These are phyloP conservation scores for Serranus cabrilla DNA, from an alignment of 2,797 vertebrate species.

Conservation along the genomic window DNA sequence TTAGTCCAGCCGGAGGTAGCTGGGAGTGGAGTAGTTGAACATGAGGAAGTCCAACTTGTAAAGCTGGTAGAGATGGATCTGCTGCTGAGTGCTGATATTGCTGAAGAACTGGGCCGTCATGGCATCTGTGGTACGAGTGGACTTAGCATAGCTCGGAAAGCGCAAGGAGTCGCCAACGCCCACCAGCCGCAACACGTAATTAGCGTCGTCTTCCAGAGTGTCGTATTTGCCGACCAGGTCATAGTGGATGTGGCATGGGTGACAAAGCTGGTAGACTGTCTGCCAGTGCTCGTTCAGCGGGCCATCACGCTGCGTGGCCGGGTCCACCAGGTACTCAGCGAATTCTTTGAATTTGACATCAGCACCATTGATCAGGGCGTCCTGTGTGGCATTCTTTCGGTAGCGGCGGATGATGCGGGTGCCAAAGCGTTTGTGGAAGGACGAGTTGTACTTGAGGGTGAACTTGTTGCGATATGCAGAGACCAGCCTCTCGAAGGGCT, in stretches of 20 bases:
- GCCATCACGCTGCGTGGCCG: constrained; percentile 93
- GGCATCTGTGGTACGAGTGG: constrained; percentile 97
- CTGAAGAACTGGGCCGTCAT: constrained; percentile 99
- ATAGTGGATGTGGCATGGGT: constrained; percentile 98
- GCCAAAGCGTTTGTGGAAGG: constrained; percentile 97
- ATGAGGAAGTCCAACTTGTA: constrained; percentile 99
- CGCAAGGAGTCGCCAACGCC: constrained; percentile 90
- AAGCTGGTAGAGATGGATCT: constrained; percentile 93
- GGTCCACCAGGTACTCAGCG: constrained; percentile 93
- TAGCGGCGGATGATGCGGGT: constrained; percentile 96
- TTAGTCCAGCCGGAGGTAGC: constrained; percentile 95
- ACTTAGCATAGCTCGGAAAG: constrained; percentile 97
- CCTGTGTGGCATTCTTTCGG: constrained; percentile 95
- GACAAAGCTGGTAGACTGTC: constrained; percentile 95
- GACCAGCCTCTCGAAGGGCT: constrained; percentile 97
- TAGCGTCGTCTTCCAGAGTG: constrained; percentile 95
- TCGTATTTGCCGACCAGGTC: constrained; percentile 98
- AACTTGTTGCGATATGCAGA: constrained; percentile 99
- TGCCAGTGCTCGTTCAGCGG: constrained; percentile 99
- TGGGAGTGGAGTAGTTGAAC: constrained; percentile 98
- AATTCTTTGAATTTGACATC: constrained; percentile 97
- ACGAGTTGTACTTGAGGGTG: constrained; percentile 98
- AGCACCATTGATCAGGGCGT: constrained; percentile 90
- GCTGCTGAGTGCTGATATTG: constrained; percentile 95
- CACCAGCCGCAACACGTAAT: constrained; percentile 91